Percentiles rank a stretch among this genome's conserved stretches.
These are phyloP conservation scores for Diploptera punctata DNA, from an alignment of 2,888 invertebrate species.

Conservation along the genomic window DNA sequence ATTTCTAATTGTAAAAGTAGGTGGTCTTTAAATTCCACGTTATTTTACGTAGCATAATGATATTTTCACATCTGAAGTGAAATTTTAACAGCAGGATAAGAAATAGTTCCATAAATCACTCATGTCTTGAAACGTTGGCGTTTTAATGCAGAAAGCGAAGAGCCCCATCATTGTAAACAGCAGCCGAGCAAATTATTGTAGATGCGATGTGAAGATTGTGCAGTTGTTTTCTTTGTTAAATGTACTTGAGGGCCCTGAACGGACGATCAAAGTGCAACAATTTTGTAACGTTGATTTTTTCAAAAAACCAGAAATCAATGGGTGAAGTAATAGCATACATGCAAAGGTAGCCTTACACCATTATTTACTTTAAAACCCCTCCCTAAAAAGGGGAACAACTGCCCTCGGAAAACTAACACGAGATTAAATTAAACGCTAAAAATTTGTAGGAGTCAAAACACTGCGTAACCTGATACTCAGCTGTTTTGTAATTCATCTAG, in stretches of 20 bases:
- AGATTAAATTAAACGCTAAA: not conserved
- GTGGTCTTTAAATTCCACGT: no score
- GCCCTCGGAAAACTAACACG: not conserved
- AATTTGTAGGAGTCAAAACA: not conserved
- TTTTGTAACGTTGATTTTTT: not conserved
- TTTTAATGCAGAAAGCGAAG: no score
- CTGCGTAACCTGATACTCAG: constrained; percentile 1
- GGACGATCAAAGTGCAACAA: not conserved
- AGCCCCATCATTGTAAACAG: not conserved
- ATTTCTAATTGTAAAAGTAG: no score
- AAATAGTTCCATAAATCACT: not conserved
- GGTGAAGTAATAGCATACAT: not conserved
- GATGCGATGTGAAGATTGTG: not conserved
- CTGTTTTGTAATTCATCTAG: not conserved
- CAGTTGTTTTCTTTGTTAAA: not conserved
- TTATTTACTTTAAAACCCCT: not conserved
- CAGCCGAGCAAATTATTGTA: not conserved
- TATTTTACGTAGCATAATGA: no score
- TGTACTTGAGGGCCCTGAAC: not conserved
- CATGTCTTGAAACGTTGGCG: not conserved
- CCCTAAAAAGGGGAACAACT: not conserved
- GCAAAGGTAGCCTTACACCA: not conserved
- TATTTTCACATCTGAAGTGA: not conserved
- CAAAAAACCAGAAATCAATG: not conserved
- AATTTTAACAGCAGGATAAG: not conserved